Conservation (phyloP, 2,797 vertebrate genomes). For the Sebastes vulpes region DNA sequence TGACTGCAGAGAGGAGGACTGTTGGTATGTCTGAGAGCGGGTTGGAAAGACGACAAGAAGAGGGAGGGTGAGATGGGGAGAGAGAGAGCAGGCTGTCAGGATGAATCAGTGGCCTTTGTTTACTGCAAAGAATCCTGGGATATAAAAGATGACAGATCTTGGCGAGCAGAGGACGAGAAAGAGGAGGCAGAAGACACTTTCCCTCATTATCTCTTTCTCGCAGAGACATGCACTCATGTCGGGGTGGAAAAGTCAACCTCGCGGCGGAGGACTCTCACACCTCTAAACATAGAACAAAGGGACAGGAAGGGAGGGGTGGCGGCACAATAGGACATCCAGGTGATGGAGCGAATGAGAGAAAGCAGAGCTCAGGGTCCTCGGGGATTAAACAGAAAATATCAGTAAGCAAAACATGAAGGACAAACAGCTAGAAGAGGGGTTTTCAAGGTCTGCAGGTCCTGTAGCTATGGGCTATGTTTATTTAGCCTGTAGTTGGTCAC, state of each 20-base stretch:
- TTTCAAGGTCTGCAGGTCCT: not conserved
- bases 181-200: slow-evolving; percentile 23
- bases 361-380: not conserved
- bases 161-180: slow-evolving; percentile 4
- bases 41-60: slow-evolving; percentile 18
- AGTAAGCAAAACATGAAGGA: slow-evolving; percentile 33
- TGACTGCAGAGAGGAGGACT: slow-evolving; percentile 91
- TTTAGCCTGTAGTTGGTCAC: not conserved
- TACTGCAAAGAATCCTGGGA: slow-evolving; percentile 68
- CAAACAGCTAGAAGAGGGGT: not conserved
- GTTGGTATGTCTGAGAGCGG: slow-evolving; percentile 91
- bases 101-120: slow-evolving; percentile 76
- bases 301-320: slow-evolving; percentile 14
- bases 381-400: slow-evolving; percentile 9
- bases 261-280: slow-evolving; percentile 60
- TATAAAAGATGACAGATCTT: slow-evolving; percentile 72
- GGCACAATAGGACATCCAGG: slow-evolving; percentile 45
- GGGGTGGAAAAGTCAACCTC: slow-evolving; percentile 27
- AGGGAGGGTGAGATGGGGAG: slow-evolving; percentile 13
- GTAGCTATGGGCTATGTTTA: not conserved
- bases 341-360: slow-evolving; percentile 33
- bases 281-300: slow-evolving; percentile 74
- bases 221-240: slow-evolving; percentile 10
- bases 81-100: slow-evolving; percentile 62
- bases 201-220: slow-evolving; percentile 55